A percentile compares a stretch with the other conserved stretches of the same genome.
Evolutionary conservation across 2,888 invertebrate genomes (phyloP).

Genomic region (Callyntrura guangdongensis): DNA sequence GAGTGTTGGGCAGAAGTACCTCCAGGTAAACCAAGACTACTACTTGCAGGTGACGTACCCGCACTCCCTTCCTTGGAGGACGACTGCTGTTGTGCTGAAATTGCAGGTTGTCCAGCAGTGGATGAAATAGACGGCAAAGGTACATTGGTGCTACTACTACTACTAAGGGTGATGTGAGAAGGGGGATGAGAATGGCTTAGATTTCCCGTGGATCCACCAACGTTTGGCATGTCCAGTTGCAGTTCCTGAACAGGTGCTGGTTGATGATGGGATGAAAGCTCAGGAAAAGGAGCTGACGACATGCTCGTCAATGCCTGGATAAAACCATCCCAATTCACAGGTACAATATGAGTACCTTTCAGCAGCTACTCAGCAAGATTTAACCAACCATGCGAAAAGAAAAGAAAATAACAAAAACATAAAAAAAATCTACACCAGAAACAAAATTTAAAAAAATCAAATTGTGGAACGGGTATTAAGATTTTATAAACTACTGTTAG

Average conservation of each 20-base stretch:
- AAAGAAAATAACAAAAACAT: constrained; percentile 53
- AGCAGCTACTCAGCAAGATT: constrained; percentile 59
- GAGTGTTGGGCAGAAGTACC: constrained; percentile 71
- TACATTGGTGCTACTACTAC: constrained; percentile 66
- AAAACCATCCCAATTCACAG: constrained; percentile 75
- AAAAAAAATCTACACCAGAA: constrained; percentile 47
- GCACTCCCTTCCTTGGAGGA: constrained; percentile 70
- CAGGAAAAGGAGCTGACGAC: constrained; percentile 88
- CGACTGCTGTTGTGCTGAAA: constrained; percentile 86
- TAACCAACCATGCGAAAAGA: constrained; percentile 28
- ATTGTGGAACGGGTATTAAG: too few species aligned
- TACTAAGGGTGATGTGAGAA: constrained; percentile 42
- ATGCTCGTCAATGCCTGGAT: constrained; percentile 92
- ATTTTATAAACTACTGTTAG: too few species aligned
- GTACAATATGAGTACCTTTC: constrained; percentile 71
- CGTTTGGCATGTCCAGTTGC: constrained; percentile 40
- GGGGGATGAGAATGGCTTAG: constrained; percentile 50
- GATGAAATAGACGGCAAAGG: constrained; percentile 56
- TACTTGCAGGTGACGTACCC: constrained; percentile 86
- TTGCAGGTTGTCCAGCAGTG: constrained; percentile 53
- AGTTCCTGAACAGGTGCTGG: constrained; percentile 62
- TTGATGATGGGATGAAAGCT: constrained; percentile 80
- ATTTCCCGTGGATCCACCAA: constrained; percentile 9
- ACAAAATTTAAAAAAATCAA: background rate
- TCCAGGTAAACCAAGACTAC: constrained; percentile 69